Evolutionary conservation across 2,888 invertebrate species (phyloP).

Genomic region (Apantesis nais): DNA sequence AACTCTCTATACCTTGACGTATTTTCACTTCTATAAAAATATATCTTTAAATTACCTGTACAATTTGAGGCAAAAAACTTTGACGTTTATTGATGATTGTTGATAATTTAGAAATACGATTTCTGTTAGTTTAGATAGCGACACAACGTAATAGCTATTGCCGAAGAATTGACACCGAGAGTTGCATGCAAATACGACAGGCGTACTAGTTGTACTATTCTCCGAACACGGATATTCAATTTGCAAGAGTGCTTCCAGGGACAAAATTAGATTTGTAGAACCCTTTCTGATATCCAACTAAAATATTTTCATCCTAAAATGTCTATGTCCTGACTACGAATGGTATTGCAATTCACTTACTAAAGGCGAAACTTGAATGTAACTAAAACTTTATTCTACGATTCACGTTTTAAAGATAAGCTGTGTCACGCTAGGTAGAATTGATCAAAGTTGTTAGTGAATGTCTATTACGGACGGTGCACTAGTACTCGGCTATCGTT

Average conservation of each 20-base stretch:
- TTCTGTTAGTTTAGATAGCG: not conserved
- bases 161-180: not conserved
- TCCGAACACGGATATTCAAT: not conserved
- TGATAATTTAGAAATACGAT: not conserved
- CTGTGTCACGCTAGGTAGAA: not conserved
- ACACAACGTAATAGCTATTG: not conserved
- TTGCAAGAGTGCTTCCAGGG: not conserved
- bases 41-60: not conserved
- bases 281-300: not conserved
- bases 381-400: not conserved
- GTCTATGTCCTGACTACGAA: not conserved
- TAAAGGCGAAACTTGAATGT: not conserved
- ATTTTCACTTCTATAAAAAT: not conserved
- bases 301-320: not conserved
- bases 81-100: no score
- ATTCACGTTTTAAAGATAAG: not conserved
- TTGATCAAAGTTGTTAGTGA: slow-evolving; percentile 5
- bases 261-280: not conserved
- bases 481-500: not conserved
- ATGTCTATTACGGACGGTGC: slow-evolving; percentile 2
- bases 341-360: not conserved
- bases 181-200: not conserved
- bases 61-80: not conserved
- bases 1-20: not conserved
- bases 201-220: slow-evolving; percentile 1